These are phyloP conservation scores for Rattus rattus DNA, from an alignment of 2,113 vertebrate species.

Conservation along the genomic window DNA sequence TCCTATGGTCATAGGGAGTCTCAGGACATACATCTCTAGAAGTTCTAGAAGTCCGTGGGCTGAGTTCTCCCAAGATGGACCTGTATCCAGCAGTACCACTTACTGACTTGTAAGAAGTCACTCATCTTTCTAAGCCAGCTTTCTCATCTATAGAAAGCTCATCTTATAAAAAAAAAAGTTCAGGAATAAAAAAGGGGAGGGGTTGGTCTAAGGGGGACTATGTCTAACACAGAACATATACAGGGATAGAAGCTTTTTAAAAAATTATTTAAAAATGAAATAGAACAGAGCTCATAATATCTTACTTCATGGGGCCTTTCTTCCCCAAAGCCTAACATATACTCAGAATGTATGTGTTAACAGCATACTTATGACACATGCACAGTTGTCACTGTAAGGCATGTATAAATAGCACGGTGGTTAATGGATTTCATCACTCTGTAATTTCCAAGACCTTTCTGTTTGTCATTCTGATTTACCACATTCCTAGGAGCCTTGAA, in stretches of 20 bases:
- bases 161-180: too few species aligned
- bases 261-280: not conserved
- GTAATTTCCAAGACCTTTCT: not conserved
- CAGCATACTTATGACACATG: not conserved
- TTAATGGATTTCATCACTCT: not conserved
- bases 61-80: not conserved
- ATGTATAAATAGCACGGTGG: not conserved
- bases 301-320: not conserved
- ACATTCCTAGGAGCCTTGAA: not conserved
- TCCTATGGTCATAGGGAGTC: not conserved
- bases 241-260: not conserved
- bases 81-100: not conserved
- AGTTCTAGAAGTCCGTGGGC: not conserved
- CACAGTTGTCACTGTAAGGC: not conserved
- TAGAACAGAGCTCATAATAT: not conserved
- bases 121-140: not conserved
- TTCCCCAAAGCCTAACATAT: not conserved
- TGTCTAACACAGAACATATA: not conserved
- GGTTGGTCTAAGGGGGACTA: not conserved
- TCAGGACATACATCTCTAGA: not conserved
- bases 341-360: not conserved
- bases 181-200: not conserved
- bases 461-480: not conserved
- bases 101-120: not conserved
- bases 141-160: not conserved